A percentile compares a stretch with the other conserved stretches of the same genome.
Conservation (phyloP, 2,113 vertebrate genomes). For the Leucosticte australis region DNA sequence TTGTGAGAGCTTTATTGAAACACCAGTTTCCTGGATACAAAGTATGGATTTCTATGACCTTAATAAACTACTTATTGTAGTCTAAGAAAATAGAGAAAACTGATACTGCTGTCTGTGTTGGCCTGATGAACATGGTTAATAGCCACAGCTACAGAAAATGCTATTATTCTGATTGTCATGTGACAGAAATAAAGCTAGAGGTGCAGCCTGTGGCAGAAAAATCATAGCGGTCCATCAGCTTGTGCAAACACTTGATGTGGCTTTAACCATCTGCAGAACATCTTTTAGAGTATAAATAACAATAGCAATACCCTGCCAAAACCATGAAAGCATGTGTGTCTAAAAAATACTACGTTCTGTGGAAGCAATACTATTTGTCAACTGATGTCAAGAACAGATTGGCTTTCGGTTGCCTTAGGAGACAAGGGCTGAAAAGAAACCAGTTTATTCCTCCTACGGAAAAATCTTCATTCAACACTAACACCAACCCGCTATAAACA, state of each 20-base stretch:
- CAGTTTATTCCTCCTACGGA: conserved; percentile 32
- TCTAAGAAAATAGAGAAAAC: neutral
- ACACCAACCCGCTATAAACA: conserved; percentile 4
- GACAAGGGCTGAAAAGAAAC: conserved; percentile 19
- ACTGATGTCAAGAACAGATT: conserved; percentile 23
- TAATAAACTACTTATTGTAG: neutral
- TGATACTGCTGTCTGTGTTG: neutral
- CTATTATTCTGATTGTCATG: neutral
- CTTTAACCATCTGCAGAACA: conserved; percentile 26
- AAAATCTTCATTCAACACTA: conserved; percentile 27
- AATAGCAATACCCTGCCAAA: conserved; percentile 2
- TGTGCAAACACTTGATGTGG: neutral
- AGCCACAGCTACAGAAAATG: neutral
- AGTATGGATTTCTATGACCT: neutral
- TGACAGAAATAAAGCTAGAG: neutral
- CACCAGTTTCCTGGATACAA: neutral
- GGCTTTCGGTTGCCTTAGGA: conserved; percentile 25
- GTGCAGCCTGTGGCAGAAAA: neutral
- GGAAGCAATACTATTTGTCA: conserved; percentile 33
- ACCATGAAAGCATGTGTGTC: neutral
- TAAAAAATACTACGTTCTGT: neutral
- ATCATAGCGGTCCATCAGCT: neutral
- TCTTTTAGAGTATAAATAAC: conserved; percentile 44
- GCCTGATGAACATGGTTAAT: neutral
- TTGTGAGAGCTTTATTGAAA: neutral